Evolutionary conservation across 2,888 invertebrate genomes (phyloP).

Genomic region (Spialia ferax): DNA sequence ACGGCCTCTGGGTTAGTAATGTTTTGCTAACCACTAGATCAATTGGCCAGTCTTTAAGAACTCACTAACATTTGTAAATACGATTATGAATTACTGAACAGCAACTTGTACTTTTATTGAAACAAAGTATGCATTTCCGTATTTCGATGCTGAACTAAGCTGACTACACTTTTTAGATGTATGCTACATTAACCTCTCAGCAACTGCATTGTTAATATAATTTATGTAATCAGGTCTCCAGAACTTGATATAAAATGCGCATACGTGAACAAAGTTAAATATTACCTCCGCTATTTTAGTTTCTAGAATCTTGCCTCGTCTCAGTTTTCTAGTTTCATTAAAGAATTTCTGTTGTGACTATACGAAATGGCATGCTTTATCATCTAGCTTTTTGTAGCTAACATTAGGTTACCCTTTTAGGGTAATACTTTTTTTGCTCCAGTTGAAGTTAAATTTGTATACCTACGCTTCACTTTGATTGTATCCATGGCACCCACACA

Average conservation of each 20-base stretch:
- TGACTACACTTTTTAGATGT: not conserved
- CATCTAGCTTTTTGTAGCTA: not conserved
- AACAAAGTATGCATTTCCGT: too few species aligned
- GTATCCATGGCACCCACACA: too few species aligned
- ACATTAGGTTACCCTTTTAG: too few species aligned
- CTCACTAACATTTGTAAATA: too few species aligned
- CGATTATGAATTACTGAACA: too few species aligned
- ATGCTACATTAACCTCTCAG: not conserved
- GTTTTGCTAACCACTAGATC: too few species aligned
- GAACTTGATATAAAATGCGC: slow-evolving; percentile 32
- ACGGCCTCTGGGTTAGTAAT: too few species aligned
- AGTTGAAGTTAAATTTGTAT: too few species aligned
- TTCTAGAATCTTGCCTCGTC: slow-evolving; percentile 20
- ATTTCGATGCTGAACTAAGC: not conserved
- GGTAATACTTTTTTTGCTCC: too few species aligned
- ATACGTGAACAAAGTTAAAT: slow-evolving; percentile 35
- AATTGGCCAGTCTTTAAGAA: too few species aligned
- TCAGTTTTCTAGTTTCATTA: slow-evolving; percentile 17
- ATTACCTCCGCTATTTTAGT: slow-evolving; percentile 23
- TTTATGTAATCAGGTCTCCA: slow-evolving; percentile 37
- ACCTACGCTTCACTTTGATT: too few species aligned
- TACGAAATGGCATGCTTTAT: not conserved
- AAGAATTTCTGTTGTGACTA: not conserved
- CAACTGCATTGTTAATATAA: slow-evolving; percentile 33
- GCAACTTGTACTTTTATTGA: too few species aligned